Percentiles rank a stretch among this genome's conserved stretches.
phyloP scores from a whole-genome alignment of 2,888 invertebrate species.

The Tinea semifulvella region DNA sequence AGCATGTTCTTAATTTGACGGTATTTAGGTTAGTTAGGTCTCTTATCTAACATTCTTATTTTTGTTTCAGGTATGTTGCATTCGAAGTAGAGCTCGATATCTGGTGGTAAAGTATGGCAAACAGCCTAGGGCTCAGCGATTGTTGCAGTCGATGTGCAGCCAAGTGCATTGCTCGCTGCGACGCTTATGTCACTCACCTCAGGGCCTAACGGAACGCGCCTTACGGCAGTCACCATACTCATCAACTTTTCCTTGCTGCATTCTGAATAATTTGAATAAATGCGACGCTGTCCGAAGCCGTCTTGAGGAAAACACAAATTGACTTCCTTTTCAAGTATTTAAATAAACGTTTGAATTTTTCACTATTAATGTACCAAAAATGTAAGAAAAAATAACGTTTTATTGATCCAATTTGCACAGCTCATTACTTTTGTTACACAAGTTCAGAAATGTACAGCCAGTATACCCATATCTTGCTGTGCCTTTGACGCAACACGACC shows the following conservation, averaged over 20 bases:
- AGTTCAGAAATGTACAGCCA: conserved; percentile 5
- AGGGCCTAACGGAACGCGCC: conserved; percentile 59
- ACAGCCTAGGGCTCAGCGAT: background rate
- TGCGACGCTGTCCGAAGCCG: background rate
- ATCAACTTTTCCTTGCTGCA: conserved; percentile 8
- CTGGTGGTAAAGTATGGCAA: conserved; percentile 33
- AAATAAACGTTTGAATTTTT: background rate
- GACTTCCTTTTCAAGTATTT: background rate
- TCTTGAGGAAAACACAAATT: background rate
- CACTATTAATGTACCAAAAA: conserved; percentile 17
- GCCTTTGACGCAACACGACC: conserved; percentile 33
- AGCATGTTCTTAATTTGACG: too few relatives aligned
- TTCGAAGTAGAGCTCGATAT: background rate
- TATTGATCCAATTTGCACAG: conserved; percentile 18
- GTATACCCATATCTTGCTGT: conserved; percentile 34
- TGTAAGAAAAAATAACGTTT: conserved; percentile 21
- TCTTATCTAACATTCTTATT: conserved; percentile 32
- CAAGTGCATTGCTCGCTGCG: conserved; percentile 47
- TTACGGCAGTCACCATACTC: conserved; percentile 34
- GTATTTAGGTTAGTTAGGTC: too few relatives aligned
- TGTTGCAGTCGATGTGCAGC: conserved; percentile 33
- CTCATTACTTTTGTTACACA: conserved; percentile 3
- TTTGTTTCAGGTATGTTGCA: conserved; percentile 49
- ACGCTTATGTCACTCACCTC: conserved; percentile 56
- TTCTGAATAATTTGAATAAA: conserved; percentile 4